Conservation (phyloP, 1,140 invertebrate genomes). For the Trichogramma pretiosum region DNA sequence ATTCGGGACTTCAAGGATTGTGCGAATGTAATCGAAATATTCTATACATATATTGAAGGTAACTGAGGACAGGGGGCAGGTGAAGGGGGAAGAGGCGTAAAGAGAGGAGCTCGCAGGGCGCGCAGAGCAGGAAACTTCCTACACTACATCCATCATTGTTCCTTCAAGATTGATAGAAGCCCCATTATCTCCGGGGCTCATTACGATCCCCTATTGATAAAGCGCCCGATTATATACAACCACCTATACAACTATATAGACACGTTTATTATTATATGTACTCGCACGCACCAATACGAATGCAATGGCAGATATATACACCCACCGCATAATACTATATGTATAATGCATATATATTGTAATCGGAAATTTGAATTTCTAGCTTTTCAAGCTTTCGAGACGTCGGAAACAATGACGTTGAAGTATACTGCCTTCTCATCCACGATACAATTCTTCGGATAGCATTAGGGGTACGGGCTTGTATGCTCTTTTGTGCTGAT, state of each 20-base stretch:
- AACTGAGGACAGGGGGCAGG: too few species aligned
- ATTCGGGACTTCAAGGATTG: constrained; percentile 4
- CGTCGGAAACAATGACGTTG: constrained; percentile 31
- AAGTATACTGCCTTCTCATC: constrained; percentile 27
- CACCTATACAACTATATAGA: too few species aligned
- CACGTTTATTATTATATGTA: too few species aligned
- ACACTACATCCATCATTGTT: constrained; percentile 45
- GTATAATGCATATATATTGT: too few species aligned
- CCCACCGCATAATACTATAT: constrained; percentile 7
- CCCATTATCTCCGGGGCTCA: constrained; percentile 44
- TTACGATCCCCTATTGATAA: constrained; percentile 47
- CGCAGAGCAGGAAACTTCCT: constrained; percentile 35
- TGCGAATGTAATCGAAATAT: constrained; percentile 9
- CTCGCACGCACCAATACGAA: neutral
- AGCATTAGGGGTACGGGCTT: too few species aligned
- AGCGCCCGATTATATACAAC: constrained; percentile 37
- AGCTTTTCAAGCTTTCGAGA: constrained; percentile 32
- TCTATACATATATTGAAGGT: too few species aligned
- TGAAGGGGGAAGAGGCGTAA: constrained; percentile 20
- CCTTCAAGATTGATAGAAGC: constrained; percentile 39
- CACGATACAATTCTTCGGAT: too few species aligned
- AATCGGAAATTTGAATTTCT: constrained; percentile 44
- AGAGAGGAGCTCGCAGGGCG: constrained; percentile 21
- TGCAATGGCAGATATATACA: constrained; percentile 24
- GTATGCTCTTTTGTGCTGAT: too few species aligned